These are phyloP conservation scores for Axinella damicornis DNA, from an alignment of 37 sponge, comb jelly and placozoan genomes.

Conservation along the genomic window DNA sequence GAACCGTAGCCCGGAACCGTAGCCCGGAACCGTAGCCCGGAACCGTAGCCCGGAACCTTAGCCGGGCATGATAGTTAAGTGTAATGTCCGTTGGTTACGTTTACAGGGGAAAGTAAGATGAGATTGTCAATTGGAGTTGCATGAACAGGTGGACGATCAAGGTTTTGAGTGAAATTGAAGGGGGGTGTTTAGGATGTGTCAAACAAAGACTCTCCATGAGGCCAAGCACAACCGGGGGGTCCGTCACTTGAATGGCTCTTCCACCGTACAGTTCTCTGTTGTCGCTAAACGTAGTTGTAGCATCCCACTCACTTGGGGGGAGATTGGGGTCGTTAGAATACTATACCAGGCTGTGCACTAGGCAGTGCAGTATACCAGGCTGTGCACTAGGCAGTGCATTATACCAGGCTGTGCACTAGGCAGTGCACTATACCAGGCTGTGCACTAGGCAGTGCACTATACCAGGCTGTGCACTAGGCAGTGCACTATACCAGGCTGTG, in stretches of 20 bases:
- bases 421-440: too few species aligned
- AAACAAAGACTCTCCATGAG: neutral
- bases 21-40: too few species aligned
- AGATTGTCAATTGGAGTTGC: neutral
- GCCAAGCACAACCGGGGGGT: conserved; percentile 15
- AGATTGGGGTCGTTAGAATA: conserved; percentile 3
- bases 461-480: too few species aligned
- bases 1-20: too few species aligned
- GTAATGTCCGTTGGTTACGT: neutral
- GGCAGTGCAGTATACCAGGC: too few species aligned
- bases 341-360: conserved; percentile 23
- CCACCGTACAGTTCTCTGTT: conserved; percentile 23
- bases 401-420: too few species aligned
- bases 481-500: too few species aligned
- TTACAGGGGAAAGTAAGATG: neutral
- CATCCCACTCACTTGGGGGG: conserved; percentile 16
- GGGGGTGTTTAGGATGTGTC: neutral
- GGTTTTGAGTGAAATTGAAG: conserved; percentile 2
- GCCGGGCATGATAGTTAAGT: conserved; percentile 16
- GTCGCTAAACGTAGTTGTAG: conserved; percentile 3
- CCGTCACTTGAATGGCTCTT: conserved; percentile 5
- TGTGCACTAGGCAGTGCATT: too few species aligned
- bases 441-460: too few species aligned
- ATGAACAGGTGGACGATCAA: neutral
- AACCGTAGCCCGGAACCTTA: too few species aligned